These are phyloP conservation scores for Drosophila prostipennis DNA, from an alignment of 2,888 invertebrate species.

Conservation along the genomic window DNA sequence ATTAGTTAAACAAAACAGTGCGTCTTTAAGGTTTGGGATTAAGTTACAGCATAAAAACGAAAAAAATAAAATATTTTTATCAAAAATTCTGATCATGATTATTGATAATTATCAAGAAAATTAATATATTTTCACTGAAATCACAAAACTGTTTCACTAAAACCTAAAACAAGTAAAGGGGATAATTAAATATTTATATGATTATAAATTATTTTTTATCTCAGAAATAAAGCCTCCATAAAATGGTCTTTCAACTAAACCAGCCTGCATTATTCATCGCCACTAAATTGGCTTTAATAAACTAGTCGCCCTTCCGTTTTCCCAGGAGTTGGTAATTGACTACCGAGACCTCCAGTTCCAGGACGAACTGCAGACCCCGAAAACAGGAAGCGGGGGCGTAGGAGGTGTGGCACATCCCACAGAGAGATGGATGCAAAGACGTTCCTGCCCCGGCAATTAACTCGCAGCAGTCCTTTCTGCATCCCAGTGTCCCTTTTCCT, in stretches of 20 bases:
- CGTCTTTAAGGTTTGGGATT: too few relatives aligned
- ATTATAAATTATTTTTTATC: too few relatives aligned
- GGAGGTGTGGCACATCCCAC: neutral
- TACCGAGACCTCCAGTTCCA: neutral
- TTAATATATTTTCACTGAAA: too few relatives aligned
- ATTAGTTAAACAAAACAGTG: too few relatives aligned
- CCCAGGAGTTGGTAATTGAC: constrained; percentile 17
- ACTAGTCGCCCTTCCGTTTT: constrained; percentile 5
- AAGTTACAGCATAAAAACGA: too few relatives aligned
- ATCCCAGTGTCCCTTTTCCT: constrained; percentile 19
- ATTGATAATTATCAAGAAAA: too few relatives aligned
- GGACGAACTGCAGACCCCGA: constrained; percentile 12
- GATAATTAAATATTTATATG: too few relatives aligned
- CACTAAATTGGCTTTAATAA: constrained; percentile 7
- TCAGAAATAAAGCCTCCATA: too few relatives aligned
- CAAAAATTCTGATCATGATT: too few relatives aligned
- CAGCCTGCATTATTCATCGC: neutral
- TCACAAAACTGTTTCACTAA: too few relatives aligned
- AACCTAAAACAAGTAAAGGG: too few relatives aligned
- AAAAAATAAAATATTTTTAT: too few relatives aligned
- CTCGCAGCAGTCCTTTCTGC: constrained; percentile 36
- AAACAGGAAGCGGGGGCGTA: constrained; percentile 1
- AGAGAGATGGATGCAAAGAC: constrained; percentile 45
- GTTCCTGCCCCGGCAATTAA: constrained; percentile 65
- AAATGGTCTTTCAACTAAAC: neutral